Base-by-base conservation (phyloP, 2,113 vertebrate species). In the Willisornis vidua region DNA sequence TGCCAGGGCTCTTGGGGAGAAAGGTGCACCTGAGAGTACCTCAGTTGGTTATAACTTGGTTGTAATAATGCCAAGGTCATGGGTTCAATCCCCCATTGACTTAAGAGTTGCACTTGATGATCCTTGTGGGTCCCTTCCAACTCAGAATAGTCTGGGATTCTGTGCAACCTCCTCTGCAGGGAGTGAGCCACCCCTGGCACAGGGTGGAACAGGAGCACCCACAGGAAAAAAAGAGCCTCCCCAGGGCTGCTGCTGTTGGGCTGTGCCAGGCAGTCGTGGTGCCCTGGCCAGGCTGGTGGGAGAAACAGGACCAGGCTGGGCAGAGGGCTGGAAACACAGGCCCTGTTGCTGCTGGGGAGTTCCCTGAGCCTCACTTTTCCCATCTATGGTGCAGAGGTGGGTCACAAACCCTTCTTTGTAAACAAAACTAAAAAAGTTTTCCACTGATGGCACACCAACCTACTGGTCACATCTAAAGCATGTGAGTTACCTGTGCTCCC, bases 391-490 rank as follows among this genome's bases (percentile, higher is more conserved):
- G 2, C 12, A 10, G 25, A 25, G 20, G 52, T 6, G 37, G 18
- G 20, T 14, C 48, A 49, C 43, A 14, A 74, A 33, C 49, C 35
- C 28, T 66, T 76, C 12, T 48, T 49, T 57, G 31, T 18, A 54
- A n/a, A n/a, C n/a, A n/a, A n/a, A n/a, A 45, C 14, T 26, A 46
- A 37, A 35, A 46, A 37, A 35, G 31, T 14, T 46, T 67, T 74
- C 51, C 22, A 10, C 23, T 8, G 14, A 5, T 31, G n/a, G 37
- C 45, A 22, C 0, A 0, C 9, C 25, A 65, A 43, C 31, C 43
- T 37, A 17, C 29, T 9, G 14, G 3, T 54, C n/a, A 6, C n/a
- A 31, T 0, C 3, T 2, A 8, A 35, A 62, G 14, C 0, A 1
- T 2, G 9, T 15, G 15, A 72, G 58, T 84, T 72, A 80, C 45